These are phyloP conservation scores for Cricetomys ansorgei DNA, from an alignment of 2,113 vertebrate species.

Conservation along the genomic window DNA sequence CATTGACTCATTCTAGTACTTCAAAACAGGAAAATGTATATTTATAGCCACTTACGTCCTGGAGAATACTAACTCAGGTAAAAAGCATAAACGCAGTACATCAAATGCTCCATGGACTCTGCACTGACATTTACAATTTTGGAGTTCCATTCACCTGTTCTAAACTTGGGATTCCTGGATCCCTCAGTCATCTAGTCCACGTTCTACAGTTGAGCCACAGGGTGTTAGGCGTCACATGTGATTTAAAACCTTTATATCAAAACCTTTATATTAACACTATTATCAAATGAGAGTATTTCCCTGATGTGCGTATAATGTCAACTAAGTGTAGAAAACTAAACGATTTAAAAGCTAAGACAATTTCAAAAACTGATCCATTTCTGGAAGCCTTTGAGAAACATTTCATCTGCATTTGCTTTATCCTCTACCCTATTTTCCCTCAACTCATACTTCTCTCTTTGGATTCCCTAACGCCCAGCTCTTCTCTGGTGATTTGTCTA, in stretches of 20 bases:
- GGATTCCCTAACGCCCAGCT: not conserved
- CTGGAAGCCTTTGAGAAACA: not conserved
- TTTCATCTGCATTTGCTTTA: not conserved
- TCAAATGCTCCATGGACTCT: not conserved
- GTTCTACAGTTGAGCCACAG: not conserved
- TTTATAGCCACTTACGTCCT: not conserved
- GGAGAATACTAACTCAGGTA: not conserved
- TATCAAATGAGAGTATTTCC: not conserved
- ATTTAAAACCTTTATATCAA: conserved; percentile 20
- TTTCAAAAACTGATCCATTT: not conserved
- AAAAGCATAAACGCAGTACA: not conserved
- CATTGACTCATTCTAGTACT: not conserved
- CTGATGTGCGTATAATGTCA: not conserved
- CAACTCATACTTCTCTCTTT: conserved; percentile 11
- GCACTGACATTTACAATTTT: conserved; percentile 23
- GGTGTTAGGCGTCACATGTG: not conserved
- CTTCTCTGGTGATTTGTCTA: not conserved
- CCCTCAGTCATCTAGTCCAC: not conserved
- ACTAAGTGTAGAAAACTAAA: not conserved
- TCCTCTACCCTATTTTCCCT: not conserved
- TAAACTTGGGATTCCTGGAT: not conserved
- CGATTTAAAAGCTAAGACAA: not conserved
- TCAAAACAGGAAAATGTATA: conserved; percentile 27
- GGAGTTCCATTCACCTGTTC: not conserved
- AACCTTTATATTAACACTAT: not conserved